Evolutionary conservation across 2,797 vertebrate genomes (phyloP).

Genomic region (Microtus agrestis): DNA sequence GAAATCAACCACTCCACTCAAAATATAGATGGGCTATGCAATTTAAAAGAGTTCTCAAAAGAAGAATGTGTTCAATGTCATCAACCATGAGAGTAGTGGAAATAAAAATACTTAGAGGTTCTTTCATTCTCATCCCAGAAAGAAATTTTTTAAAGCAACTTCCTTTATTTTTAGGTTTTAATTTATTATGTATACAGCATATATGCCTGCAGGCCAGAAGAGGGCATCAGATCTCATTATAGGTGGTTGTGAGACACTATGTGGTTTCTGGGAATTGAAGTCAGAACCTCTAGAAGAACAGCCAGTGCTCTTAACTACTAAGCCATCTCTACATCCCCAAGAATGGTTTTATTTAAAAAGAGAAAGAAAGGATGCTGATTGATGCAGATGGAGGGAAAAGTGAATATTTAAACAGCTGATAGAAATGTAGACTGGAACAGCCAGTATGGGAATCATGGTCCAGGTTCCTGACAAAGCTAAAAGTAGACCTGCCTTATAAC

Average conservation of each 20-base stretch:
- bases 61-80: neutral
- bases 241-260: too few relatives aligned
- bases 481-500: neutral
- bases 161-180: too few relatives aligned
- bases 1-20: neutral
- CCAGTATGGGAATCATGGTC: neutral
- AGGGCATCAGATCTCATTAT: too few relatives aligned
- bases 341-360: neutral
- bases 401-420: neutral
- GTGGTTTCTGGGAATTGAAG: too few relatives aligned
- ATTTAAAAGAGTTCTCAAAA: neutral
- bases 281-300: too few relatives aligned
- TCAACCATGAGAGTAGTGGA: neutral
- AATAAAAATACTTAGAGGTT: neutral
- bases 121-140: neutral
- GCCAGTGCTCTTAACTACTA: too few relatives aligned
- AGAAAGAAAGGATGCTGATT: neutral
- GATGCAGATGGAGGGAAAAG: neutral
- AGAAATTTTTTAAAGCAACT: neutral
- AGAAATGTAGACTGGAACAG: neutral
- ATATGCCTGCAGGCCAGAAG: too few relatives aligned
- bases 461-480: neutral
- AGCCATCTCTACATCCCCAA: too few relatives aligned
- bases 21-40: neutral
- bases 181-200: too few relatives aligned